Conservation (phyloP, 2,888 invertebrate species). For the Ichneumoninae sp. region DNA sequence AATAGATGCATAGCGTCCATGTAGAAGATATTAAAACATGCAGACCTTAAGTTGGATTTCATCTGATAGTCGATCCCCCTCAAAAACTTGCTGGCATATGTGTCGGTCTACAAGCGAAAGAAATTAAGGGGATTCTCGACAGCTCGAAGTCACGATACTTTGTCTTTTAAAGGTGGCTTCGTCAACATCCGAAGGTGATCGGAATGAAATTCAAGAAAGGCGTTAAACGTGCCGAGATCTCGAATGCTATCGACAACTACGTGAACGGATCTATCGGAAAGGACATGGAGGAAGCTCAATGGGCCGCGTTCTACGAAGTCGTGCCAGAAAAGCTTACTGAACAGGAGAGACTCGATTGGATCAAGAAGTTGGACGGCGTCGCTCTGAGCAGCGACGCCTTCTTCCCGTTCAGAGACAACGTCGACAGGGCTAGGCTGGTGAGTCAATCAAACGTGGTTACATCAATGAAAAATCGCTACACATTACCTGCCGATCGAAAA, state of each 20-base stretch:
- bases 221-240: conserved; percentile 95
- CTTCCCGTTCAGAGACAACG: conserved; percentile 99
- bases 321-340: conserved; percentile 90
- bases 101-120: no score
- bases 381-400: conserved; percentile 98
- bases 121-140: no score
- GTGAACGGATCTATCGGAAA: conserved; percentile 96
- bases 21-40: no score
- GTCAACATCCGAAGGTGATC: conserved; percentile 95
- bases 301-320: conserved; percentile 90
- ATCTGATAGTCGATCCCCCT: no score
- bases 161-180: conserved; percentile 90
- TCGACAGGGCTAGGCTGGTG: conserved; percentile 96
- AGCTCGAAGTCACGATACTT: not conserved
- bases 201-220: conserved; percentile 93
- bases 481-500: conserved; percentile 18
- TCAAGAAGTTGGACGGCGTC: conserved; percentile 89
- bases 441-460: conserved; percentile 66
- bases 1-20: no score
- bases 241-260: conserved; percentile 98
- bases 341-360: conserved; percentile 89
- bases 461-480: conserved; percentile 23
- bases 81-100: no score
- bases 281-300: conserved; percentile 92
- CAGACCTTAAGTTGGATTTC: no score